phyloP scores from a whole-genome alignment of 2,888 invertebrate genomes.

The Trilocha varians region DNA sequence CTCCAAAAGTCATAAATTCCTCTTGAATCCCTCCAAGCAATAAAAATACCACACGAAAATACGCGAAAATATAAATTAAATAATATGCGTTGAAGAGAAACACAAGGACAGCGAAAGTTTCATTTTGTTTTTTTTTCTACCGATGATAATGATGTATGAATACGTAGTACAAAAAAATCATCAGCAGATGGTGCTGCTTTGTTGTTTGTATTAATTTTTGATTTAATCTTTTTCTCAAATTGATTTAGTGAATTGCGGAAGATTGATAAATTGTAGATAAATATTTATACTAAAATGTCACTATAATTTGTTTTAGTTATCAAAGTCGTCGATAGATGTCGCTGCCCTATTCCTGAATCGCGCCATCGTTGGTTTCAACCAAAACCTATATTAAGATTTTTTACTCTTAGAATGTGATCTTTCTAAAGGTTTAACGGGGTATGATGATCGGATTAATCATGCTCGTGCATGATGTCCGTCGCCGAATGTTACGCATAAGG shows the following conservation, averaged over 20 bases:
- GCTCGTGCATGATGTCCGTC: slow-evolving; percentile 60
- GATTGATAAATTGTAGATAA: too few relatives aligned
- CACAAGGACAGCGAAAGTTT: too few relatives aligned
- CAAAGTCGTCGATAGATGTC: slow-evolving; percentile 32
- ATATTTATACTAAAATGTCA: too few relatives aligned
- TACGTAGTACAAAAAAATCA: neutral
- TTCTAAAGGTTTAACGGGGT: slow-evolving; percentile 68
- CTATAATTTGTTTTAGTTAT: neutral
- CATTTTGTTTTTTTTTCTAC: too few relatives aligned
- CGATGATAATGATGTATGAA: neutral
- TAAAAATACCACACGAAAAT: too few relatives aligned
- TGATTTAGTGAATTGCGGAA: too few relatives aligned
- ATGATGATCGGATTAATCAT: slow-evolving; percentile 60
- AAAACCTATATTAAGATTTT: neutral
- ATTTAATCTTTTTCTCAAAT: too few relatives aligned
- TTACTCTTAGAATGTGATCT: slow-evolving; percentile 29
- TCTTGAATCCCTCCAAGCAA: too few relatives aligned
- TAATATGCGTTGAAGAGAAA: too few relatives aligned
- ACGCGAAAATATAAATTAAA: too few relatives aligned
- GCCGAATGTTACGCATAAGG: slow-evolving; percentile 62
- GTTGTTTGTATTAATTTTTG: neutral
- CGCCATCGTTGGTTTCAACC: slow-evolving; percentile 30
- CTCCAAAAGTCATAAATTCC: too few relatives aligned
- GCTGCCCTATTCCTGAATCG: slow-evolving; percentile 26
- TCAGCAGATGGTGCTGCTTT: neutral